Evolutionary conservation across 2,888 invertebrate genomes (phyloP).

Genomic region (Stenurella melanura): DNA sequence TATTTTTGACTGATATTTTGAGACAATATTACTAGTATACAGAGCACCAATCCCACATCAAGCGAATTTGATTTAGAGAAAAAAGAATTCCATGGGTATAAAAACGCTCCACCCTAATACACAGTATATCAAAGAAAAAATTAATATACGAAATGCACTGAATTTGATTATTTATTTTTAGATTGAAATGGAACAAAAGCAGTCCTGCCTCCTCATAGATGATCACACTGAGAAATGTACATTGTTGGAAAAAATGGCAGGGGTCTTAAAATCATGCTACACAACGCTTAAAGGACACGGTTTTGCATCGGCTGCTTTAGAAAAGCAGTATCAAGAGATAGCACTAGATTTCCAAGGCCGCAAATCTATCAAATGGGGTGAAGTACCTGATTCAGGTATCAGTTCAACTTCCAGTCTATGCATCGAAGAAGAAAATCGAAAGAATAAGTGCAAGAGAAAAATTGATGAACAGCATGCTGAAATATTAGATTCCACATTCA

Average conservation of each 20-base stretch:
- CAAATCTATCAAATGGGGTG: conserved; percentile 79
- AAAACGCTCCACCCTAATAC: no score
- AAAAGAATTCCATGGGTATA: no score
- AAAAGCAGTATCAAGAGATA: conserved; percentile 77
- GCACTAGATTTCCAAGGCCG: conserved; percentile 78
- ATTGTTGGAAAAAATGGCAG: conserved; percentile 70
- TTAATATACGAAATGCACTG: no score
- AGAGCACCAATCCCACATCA: no score
- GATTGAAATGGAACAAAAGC: conserved; percentile 60
- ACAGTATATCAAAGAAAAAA: no score
- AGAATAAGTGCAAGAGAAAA: conserved; percentile 45
- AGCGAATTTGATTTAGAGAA: no score
- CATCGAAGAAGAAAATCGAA: conserved; percentile 46
- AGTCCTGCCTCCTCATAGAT: conserved; percentile 57
- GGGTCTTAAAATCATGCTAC: conserved; percentile 77
- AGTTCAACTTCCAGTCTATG: conserved; percentile 53
- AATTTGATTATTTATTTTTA: conserved; percentile 35
- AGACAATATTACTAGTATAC: no score
- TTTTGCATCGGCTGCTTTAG: conserved; percentile 76
- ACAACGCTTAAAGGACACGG: conserved; percentile 78
- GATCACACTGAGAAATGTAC: conserved; percentile 62
- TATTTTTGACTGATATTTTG: no score
- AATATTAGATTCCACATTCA: conserved; percentile 58
- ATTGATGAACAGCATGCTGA: conserved; percentile 42
- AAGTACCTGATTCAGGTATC: conserved; percentile 65